Percentiles rank a stretch among this genome's conserved stretches.
Evolutionary conservation across 2,113 vertebrate genomes (phyloP).

Genomic region (Columba livia): DNA sequence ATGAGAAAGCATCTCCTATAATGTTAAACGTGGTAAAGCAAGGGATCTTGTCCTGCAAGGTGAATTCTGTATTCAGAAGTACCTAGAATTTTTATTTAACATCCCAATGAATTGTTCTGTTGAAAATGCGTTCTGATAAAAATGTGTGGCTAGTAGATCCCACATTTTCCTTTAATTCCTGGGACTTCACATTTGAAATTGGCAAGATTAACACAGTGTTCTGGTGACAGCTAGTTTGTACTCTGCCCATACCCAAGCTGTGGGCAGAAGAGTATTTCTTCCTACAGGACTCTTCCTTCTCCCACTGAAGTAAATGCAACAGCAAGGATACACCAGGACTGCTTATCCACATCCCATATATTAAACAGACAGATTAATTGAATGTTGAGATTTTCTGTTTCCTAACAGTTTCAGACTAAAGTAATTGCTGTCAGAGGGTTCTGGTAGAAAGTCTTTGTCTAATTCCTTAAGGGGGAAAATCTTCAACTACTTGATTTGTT

Average conservation of each 20-base stretch:
- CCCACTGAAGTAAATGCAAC: too few relatives aligned
- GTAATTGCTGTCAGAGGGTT: background rate
- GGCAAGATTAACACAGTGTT: too few relatives aligned
- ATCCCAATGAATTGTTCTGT: background rate
- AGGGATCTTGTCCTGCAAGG: background rate
- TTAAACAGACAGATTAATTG: background rate
- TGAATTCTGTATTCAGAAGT: background rate
- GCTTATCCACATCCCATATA: background rate
- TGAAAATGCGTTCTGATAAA: background rate
- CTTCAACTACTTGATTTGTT: background rate
- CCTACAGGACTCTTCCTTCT: too few relatives aligned
- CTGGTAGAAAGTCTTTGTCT: background rate
- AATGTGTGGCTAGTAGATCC: too few relatives aligned
- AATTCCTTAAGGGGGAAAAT: background rate
- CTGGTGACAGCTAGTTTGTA: too few relatives aligned
- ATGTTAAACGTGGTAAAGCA: background rate
- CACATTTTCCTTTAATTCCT: too few relatives aligned
- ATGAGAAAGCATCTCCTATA: background rate
- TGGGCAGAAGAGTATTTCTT: too few relatives aligned
- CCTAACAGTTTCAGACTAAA: background rate
- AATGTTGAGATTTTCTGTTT: background rate
- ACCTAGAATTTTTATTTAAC: background rate
- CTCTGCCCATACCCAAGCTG: too few relatives aligned
- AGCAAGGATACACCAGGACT: too few relatives aligned
- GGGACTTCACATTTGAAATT: too few relatives aligned